Evolutionary conservation across 2,888 invertebrate genomes (phyloP).

Genomic region (Lasius fuliginosus): DNA sequence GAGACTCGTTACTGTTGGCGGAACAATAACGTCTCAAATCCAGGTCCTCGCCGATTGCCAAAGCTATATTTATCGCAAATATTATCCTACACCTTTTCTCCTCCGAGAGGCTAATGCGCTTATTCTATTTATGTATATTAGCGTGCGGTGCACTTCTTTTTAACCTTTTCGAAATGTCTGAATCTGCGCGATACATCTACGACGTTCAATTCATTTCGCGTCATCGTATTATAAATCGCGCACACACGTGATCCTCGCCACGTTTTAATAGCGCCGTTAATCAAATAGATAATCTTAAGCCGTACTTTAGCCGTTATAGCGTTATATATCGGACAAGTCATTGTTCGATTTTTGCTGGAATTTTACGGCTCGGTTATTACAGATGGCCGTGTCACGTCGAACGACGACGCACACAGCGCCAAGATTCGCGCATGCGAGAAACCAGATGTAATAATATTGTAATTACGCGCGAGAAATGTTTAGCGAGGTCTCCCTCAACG

Average conservation of each 20-base stretch:
- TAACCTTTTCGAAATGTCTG: neutral
- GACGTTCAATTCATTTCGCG: constrained; percentile 31
- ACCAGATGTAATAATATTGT: constrained; percentile 6
- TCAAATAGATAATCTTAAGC: constrained; percentile 51
- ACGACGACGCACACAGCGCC: neutral
- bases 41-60: constrained; percentile 44
- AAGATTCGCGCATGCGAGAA: neutral
- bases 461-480: constrained; percentile 6
- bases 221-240: constrained; percentile 37
- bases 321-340: constrained; percentile 17
- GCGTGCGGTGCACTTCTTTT: neutral
- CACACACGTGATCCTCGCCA: constrained; percentile 1
- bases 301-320: constrained; percentile 1
- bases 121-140: constrained; percentile 17
- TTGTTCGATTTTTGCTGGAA: constrained; percentile 29
- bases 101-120: constrained; percentile 26
- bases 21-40: constrained; percentile 79
- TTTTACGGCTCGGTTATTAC: constrained; percentile 43
- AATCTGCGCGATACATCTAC: constrained; percentile 1
- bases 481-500: too few species aligned
- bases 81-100: constrained; percentile 38
- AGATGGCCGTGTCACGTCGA: constrained; percentile 14
- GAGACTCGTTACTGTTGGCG: constrained; percentile 76
- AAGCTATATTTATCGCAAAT: constrained; percentile 55
- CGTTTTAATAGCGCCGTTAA: constrained; percentile 43